Conservation (phyloP, 2,888 invertebrate species). For the Platycheirus albimanus region DNA sequence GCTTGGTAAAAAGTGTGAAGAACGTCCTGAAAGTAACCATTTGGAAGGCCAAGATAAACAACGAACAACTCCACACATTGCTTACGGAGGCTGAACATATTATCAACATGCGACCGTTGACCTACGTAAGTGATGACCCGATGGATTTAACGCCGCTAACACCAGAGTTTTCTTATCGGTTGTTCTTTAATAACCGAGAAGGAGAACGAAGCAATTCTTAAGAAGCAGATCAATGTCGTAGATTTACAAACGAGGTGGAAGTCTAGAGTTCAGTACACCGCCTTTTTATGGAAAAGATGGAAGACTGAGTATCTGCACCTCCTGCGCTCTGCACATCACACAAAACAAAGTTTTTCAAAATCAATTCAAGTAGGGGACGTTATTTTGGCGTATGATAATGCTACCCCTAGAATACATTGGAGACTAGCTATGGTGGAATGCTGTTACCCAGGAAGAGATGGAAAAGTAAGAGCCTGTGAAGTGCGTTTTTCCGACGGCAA, state of each 20-base stretch:
- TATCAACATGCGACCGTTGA: constrained; percentile 3
- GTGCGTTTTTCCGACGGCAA: constrained; percentile 39
- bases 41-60: neutral
- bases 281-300: constrained; percentile 20
- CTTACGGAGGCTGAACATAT: neutral
- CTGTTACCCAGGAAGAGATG: constrained; percentile 37
- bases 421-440: constrained; percentile 12
- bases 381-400: constrained; percentile 52
- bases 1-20: neutral
- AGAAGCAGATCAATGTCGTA: neutral
- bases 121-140: constrained; percentile 2
- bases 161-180: constrained; percentile 12
- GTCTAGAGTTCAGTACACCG: constrained; percentile 7
- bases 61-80: no score
- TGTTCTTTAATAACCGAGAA: neutral
- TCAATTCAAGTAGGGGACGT: constrained; percentile 42
- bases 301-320: constrained; percentile 7
- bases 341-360: neutral
- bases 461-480: constrained; percentile 44
- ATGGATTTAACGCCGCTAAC: neutral
- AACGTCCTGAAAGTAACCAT: neutral
- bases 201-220: neutral
- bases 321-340: constrained; percentile 4
- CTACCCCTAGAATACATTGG: constrained; percentile 6
- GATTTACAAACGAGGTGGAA: neutral